Evolutionary conservation across 2,888 invertebrate genomes (phyloP).

Genomic region (Catocala nupta): DNA sequence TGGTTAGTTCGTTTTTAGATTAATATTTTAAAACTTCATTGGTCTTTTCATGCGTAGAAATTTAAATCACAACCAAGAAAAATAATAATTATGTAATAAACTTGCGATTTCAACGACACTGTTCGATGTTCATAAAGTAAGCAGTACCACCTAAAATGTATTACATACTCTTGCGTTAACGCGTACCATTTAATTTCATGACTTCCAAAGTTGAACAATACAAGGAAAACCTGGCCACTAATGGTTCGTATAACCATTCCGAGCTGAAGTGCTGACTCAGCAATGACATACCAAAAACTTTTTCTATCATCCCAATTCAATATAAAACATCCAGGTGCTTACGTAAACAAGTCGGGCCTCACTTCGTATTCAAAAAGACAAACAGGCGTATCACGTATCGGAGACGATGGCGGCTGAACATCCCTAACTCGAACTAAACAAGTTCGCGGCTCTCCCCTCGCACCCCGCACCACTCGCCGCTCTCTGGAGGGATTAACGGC

Average conservation of each 20-base stretch:
- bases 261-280: background rate
- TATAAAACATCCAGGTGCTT: conserved; percentile 11
- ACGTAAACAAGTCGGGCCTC: conserved; percentile 17
- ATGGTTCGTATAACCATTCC: background rate
- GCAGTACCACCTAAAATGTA: too few species aligned
- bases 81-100: too few species aligned
- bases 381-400: conserved; percentile 24
- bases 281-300: background rate
- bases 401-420: conserved; percentile 7
- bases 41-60: too few species aligned
- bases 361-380: conserved; percentile 22
- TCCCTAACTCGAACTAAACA: conserved; percentile 31
- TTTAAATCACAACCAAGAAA: too few species aligned
- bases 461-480: background rate
- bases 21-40: too few species aligned
- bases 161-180: too few species aligned
- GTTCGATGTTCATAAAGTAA: too few species aligned
- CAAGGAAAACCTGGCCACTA: background rate
- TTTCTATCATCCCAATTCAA: conserved; percentile 1
- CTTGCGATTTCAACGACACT: too few species aligned
- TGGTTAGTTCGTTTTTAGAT: too few species aligned
- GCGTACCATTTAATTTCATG: too few species aligned
- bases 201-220: background rate
- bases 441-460: conserved; percentile 19
- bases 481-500: conserved; percentile 23